These are phyloP conservation scores for Pleuronectes platessa DNA, from an alignment of 2,113 vertebrate species.

Conservation along the genomic window DNA sequence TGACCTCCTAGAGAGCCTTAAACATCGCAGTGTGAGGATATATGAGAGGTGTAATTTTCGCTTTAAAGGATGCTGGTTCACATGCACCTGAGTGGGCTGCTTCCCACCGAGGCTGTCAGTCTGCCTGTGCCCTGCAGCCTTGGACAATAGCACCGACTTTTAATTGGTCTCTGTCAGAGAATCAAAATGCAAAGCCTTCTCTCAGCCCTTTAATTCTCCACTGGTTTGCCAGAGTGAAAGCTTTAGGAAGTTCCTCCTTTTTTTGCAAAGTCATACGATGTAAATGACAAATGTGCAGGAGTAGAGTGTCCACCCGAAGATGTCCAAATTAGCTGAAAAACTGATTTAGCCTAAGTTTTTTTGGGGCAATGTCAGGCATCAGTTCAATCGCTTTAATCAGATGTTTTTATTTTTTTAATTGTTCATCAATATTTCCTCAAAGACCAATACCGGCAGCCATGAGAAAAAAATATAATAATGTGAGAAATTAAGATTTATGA, in stretches of 20 bases:
- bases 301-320: constrained; percentile 11
- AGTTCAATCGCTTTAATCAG: constrained; percentile 9
- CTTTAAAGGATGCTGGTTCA: constrained; percentile 45
- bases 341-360: background rate
- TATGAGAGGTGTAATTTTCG: constrained; percentile 42
- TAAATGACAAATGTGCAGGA: constrained; percentile 38
- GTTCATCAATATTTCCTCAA: constrained; percentile 2
- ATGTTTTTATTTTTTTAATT: background rate
- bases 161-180: constrained; percentile 72
- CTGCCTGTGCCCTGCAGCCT: constrained; percentile 68
- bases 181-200: constrained; percentile 63
- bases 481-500: background rate
- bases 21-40: constrained; percentile 28
- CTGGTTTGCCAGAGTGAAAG: constrained; percentile 50
- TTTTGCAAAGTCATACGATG: constrained; percentile 47
- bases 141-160: constrained; percentile 57
- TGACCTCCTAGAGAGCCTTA: constrained; percentile 9
- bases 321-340: constrained; percentile 22
- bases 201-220: constrained; percentile 65
- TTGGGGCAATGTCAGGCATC: background rate
- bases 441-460: background rate
- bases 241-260: constrained; percentile 47
- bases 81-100: constrained; percentile 54
- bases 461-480: background rate
- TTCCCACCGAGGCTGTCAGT: constrained; percentile 55